These are phyloP conservation scores for Catagonus wagneri DNA, from an alignment of 2,113 vertebrate genomes.

Conservation along the genomic window DNA sequence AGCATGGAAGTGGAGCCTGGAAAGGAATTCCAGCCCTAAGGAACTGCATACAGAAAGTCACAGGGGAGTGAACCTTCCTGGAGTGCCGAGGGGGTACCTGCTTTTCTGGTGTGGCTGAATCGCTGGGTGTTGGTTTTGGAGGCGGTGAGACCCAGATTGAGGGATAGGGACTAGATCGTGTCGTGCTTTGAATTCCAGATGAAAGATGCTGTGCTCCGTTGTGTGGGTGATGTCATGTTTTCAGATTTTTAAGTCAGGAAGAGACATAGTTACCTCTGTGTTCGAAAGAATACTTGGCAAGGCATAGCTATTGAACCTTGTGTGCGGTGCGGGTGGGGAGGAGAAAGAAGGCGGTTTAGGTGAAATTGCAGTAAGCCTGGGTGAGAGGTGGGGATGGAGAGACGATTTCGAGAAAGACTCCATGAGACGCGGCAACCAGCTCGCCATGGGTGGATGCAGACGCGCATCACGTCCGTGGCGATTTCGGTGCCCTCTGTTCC, in stretches of 20 bases:
- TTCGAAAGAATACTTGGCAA: neutral
- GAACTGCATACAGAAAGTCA: neutral
- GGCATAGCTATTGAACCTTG: neutral
- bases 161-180: too few species aligned
- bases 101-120: neutral
- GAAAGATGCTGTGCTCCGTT: neutral
- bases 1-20: neutral
- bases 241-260: neutral
- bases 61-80: too few species aligned
- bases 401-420: neutral
- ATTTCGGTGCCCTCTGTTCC: neutral
- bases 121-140: neutral
- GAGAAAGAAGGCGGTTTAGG: neutral
- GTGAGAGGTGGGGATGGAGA: neutral
- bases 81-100: neutral
- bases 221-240: neutral
- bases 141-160: too few species aligned
- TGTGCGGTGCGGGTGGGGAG: neutral
- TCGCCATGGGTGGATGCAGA: neutral
- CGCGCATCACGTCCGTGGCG: neutral
- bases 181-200: neutral
- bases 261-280: neutral
- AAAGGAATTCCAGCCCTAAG: neutral
- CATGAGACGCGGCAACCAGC: neutral
- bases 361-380: neutral